Evolutionary conservation across 1,140 invertebrate genomes (phyloP).

Genomic region (Macrotrachela quadricornifera): DNA sequence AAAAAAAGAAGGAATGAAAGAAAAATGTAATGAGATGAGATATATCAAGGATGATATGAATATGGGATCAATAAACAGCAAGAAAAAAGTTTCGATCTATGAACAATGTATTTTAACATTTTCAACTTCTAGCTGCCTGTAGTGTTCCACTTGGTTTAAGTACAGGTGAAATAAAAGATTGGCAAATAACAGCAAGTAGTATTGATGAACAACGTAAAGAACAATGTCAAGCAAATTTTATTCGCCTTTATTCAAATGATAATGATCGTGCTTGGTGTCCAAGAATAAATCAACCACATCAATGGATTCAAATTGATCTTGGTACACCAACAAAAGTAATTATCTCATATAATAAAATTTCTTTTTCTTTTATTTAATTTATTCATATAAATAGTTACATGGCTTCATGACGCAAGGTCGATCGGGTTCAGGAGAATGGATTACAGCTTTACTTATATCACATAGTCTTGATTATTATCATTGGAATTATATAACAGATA

Average conservation of each 20-base stretch:
- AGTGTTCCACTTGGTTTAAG: conserved; percentile 1
- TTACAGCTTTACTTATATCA: background rate
- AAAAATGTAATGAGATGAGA: no score
- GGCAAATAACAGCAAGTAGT: conserved; percentile 38
- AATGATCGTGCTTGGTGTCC: background rate
- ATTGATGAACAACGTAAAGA: conserved; percentile 12
- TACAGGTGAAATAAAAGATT: conserved; percentile 31
- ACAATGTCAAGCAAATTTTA: conserved; percentile 34
- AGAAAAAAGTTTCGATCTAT: no score
- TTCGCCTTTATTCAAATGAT: conserved; percentile 27
- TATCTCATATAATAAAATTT: background rate
- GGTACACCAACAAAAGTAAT: background rate
- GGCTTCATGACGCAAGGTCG: background rate
- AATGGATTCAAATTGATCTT: background rate
- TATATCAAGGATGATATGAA: no score
- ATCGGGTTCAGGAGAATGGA: background rate
- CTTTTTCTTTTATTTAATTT: background rate
- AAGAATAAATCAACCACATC: background rate
- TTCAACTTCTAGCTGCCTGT: no score
- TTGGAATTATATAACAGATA: background rate
- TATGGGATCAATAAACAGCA: no score
- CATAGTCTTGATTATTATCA: background rate
- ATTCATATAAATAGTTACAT: background rate
- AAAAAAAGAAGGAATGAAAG: no score
- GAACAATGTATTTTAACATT: no score